phyloP scores from a whole-genome alignment of 2,888 invertebrate species.

The Microctonus brassicae region DNA sequence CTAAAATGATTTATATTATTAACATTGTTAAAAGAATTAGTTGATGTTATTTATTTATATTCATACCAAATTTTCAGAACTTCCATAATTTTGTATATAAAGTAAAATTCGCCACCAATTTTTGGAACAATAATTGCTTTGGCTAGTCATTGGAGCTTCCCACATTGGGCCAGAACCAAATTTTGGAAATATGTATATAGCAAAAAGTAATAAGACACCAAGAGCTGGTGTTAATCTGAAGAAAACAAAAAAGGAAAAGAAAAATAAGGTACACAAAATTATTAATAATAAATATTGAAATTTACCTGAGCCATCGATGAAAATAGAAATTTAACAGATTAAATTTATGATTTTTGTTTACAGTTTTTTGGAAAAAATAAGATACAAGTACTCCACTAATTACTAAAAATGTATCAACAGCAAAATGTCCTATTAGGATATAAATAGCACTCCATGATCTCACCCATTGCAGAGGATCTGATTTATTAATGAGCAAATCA shows the following conservation, averaged over 20 bases:
- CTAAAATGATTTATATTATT: conserved; percentile 67
- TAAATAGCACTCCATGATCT: conserved; percentile 64
- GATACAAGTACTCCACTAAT: conserved; percentile 69
- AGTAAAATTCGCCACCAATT: conserved; percentile 72
- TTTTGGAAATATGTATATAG: conserved; percentile 71
- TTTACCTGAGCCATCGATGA: conserved; percentile 70
- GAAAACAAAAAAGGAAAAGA: neutral
- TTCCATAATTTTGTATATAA: conserved; percentile 71
- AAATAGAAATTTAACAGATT: conserved; percentile 67
- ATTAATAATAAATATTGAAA: neutral
- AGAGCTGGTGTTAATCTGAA: conserved; percentile 73
- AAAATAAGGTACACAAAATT: too few species aligned
- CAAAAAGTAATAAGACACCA: conserved; percentile 71
- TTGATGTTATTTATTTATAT: too few species aligned
- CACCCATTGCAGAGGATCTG: conserved; percentile 66
- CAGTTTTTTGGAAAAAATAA: conserved; percentile 64
- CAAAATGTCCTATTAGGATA: conserved; percentile 67
- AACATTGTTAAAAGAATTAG: too few species aligned
- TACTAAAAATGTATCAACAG: conserved; percentile 71
- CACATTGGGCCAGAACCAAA: conserved; percentile 71
- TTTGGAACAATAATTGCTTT: conserved; percentile 62
- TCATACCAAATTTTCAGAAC: conserved; percentile 58
- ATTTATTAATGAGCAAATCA: conserved; percentile 62
- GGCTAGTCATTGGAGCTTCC: conserved; percentile 50
- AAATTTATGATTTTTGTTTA: conserved; percentile 59